Conservation (phyloP, 1,140 invertebrate species). For the Pinna nobilis region DNA sequence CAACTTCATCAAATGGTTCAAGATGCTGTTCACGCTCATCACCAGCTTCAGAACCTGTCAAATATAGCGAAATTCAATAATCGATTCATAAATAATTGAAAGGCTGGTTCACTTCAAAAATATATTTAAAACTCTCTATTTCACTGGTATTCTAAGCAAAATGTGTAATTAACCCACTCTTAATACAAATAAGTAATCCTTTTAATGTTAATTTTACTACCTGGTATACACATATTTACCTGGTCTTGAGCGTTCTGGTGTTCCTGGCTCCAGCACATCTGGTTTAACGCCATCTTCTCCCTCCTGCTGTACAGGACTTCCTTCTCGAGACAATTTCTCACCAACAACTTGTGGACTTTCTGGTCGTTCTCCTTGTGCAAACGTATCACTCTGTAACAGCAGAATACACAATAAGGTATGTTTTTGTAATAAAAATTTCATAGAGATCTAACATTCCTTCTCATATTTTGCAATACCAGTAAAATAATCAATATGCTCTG, state of each 20-base stretch:
- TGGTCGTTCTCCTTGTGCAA: constrained; percentile 62
- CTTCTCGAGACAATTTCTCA: constrained; percentile 65
- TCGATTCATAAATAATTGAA: not conserved
- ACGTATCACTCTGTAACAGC: constrained; percentile 58
- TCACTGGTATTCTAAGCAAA: no score
- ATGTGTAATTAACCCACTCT: no score
- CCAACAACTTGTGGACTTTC: constrained; percentile 58
- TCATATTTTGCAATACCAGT: not conserved
- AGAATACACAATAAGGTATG: not conserved
- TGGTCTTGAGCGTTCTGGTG: constrained; percentile 60
- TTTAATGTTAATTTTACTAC: no score
- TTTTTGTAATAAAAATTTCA: not conserved
- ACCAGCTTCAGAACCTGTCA: constrained; percentile 11
- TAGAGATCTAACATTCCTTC: not conserved
- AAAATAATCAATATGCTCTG: no score
- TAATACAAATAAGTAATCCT: no score
- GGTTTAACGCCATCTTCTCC: constrained; percentile 16
- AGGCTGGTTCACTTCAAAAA: no score
- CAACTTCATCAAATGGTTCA: constrained; percentile 45
- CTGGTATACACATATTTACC: constrained; percentile 28
- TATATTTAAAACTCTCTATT: no score
- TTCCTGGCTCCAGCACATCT: constrained; percentile 51
- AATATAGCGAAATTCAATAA: constrained; percentile 16
- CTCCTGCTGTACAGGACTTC: constrained; percentile 52
- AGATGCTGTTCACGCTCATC: constrained; percentile 19